These are phyloP conservation scores for Rhopilema esculentum DNA, from an alignment of 30 jellyfish, hydroid and myxozoan species.

Conservation along the genomic window DNA sequence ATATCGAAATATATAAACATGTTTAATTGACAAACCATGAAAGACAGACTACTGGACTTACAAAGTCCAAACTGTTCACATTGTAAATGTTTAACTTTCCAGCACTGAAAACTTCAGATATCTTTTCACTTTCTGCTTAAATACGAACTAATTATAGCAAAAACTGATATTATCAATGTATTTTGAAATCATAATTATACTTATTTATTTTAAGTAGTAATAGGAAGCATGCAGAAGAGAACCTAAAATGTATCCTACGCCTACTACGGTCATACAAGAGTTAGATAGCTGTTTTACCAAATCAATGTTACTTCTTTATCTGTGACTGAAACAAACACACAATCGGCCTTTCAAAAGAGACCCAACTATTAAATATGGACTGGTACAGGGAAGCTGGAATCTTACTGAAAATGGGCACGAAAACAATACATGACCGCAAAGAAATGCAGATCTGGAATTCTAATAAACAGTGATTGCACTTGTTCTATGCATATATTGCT, in stretches of 20 bases:
- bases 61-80: conserved; percentile 53
- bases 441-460: no score
- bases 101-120: conserved; percentile 23
- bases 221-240: background rate
- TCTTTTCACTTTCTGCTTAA: background rate
- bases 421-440: no score
- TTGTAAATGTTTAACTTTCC: conserved; percentile 20
- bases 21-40: background rate
- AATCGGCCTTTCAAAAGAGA: no score
- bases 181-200: background rate
- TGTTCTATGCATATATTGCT: no score
- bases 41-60: conserved; percentile 13
- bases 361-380: no score
- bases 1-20: background rate
- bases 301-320: no score
- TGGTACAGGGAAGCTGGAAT: no score
- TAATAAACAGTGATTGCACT: no score
- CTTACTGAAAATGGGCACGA: no score
- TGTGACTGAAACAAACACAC: no score
- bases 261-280: no score
- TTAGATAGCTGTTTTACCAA: no score
- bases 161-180: background rate
- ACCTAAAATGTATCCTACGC: background rate
- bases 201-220: background rate
- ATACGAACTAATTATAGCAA: background rate